Conservation (phyloP, 2,797 vertebrate genomes). For the Pyrrhura leucotis region DNA sequence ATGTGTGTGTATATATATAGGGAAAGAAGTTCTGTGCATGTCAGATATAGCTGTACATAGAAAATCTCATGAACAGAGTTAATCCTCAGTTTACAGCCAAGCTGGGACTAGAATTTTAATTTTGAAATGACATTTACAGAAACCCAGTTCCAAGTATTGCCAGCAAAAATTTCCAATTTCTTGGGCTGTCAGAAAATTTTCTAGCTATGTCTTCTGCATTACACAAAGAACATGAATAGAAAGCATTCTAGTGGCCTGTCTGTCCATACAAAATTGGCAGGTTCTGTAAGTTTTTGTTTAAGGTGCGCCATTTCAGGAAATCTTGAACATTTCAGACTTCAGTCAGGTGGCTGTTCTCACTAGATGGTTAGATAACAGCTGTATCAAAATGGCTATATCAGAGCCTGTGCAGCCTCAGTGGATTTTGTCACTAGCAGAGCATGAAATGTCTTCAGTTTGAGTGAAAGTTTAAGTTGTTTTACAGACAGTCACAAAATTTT, state of each 20-base stretch:
- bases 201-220: background rate
- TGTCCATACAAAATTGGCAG: background rate
- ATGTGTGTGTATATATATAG: no score
- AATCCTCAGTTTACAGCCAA: background rate
- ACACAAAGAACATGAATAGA: background rate
- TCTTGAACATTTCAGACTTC: background rate
- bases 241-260: background rate
- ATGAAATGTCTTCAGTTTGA: background rate
- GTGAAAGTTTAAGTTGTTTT: background rate
- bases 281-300: background rate
- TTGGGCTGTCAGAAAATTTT: background rate
- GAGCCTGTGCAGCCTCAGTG: background rate
- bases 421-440: background rate
- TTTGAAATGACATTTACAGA: background rate
- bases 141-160: background rate
- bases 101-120: background rate
- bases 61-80: background rate
- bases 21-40: background rate
- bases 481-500: background rate
- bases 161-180: background rate
- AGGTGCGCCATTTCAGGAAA: background rate
- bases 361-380: background rate
- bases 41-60: background rate
- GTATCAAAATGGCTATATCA: background rate
- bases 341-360: background rate